Conservation (phyloP, 2,888 invertebrate species). For the Diogma glabrata region DNA sequence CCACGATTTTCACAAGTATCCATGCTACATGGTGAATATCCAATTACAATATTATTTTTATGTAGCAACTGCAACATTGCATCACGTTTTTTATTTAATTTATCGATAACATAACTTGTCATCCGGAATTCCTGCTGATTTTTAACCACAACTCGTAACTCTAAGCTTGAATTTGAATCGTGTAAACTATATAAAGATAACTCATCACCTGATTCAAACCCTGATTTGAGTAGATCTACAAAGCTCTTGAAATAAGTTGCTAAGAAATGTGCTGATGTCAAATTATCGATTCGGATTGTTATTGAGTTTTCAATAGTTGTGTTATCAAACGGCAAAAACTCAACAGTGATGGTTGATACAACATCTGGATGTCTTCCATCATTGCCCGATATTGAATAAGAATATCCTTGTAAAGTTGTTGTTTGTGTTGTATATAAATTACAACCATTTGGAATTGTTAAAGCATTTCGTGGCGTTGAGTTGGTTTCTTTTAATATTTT, state of each 20-base stretch:
- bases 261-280: slow-evolving; percentile 65
- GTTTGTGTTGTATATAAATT: slow-evolving; percentile 64
- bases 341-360: slow-evolving; percentile 72
- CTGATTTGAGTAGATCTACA: slow-evolving; percentile 55
- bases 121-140: slow-evolving; percentile 46
- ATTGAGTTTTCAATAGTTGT: slow-evolving; percentile 72
- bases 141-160: slow-evolving; percentile 59
- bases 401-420: slow-evolving; percentile 59
- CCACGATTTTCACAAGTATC: slow-evolving; percentile 70
- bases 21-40: slow-evolving; percentile 64
- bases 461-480: slow-evolving; percentile 39
- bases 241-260: slow-evolving; percentile 62
- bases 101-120: slow-evolving; percentile 51
- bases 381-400: slow-evolving; percentile 72
- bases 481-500: slow-evolving; percentile 56
- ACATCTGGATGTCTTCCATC: slow-evolving; percentile 84
- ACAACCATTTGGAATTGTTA: slow-evolving; percentile 65
- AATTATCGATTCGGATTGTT: slow-evolving; percentile 60
- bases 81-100: slow-evolving; percentile 51
- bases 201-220: slow-evolving; percentile 50
- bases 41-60: slow-evolving; percentile 48
- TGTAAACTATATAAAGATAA: slow-evolving; percentile 63
- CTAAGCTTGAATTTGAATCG: slow-evolving; percentile 45
- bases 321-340: slow-evolving; percentile 71
- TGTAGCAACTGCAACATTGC: slow-evolving; percentile 53